Percentiles rank a stretch among this genome's conserved stretches.
Conservation (phyloP, 1,140 invertebrate genomes). For the Prorops nasuta region DNA sequence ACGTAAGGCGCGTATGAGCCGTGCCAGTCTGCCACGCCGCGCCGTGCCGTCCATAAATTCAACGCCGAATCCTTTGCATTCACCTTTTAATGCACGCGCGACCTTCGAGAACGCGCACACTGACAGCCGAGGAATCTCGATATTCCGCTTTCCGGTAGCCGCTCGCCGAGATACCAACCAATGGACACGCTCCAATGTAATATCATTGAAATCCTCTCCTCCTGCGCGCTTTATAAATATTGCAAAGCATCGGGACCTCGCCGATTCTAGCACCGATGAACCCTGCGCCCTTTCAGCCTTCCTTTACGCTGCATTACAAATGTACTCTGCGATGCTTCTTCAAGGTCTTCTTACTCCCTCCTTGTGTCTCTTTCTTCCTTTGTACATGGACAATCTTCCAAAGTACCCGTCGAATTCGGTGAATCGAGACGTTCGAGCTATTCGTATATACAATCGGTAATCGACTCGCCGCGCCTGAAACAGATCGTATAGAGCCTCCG, state of each 20-base stretch:
- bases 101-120: slow-evolving; percentile 8
- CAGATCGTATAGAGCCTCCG: too few species aligned
- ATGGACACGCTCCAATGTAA: too few species aligned
- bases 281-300: slow-evolving; percentile 26
- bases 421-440: neutral
- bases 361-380: too few species aligned
- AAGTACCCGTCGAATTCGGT: slow-evolving; percentile 3
- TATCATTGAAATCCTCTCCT: neutral
- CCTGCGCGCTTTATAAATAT: slow-evolving; percentile 36
- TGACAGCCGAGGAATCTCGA: slow-evolving; percentile 2
- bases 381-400: slow-evolving; percentile 3
- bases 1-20: slow-evolving; percentile 11
- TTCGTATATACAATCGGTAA: too few species aligned
- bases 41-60: slow-evolving; percentile 1
- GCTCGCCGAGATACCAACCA: too few species aligned
- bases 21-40: slow-evolving; percentile 22
- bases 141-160: too few species aligned
- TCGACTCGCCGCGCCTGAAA: too few species aligned
- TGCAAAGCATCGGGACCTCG: slow-evolving; percentile 19
- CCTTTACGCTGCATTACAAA: slow-evolving; percentile 32
- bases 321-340: slow-evolving; percentile 7
- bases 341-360: too few species aligned
- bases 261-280: slow-evolving; percentile 35
- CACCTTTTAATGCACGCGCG: too few species aligned
- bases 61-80: too few species aligned